phyloP scores from a whole-genome alignment of 2,888 invertebrate species.

The Tetranychus truncatus region DNA sequence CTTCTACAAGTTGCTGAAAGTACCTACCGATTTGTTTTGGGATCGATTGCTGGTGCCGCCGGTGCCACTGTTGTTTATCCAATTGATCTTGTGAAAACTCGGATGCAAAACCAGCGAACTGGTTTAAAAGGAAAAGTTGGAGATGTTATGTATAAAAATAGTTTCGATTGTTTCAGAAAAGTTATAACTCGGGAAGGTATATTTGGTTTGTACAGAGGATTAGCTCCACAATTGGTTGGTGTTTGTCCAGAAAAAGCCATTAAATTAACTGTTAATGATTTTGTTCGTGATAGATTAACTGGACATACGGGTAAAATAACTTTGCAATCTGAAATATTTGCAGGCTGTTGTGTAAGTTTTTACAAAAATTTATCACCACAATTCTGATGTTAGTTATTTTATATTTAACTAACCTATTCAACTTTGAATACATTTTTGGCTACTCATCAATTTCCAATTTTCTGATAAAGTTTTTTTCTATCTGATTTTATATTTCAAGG shows the following conservation, averaged over 20 bases:
- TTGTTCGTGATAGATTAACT: constrained; percentile 80
- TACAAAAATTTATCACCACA: neutral
- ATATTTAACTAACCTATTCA: neutral
- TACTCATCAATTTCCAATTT: neutral
- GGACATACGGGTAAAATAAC: constrained; percentile 66
- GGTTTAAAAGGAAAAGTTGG: constrained; percentile 71
- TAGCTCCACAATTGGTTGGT: constrained; percentile 88
- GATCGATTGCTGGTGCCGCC: constrained; percentile 81
- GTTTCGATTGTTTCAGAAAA: constrained; percentile 83
- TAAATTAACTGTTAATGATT: constrained; percentile 88
- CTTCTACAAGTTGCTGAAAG: constrained; percentile 76
- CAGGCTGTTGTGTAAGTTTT: constrained; percentile 73
- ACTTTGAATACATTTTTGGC: neutral
- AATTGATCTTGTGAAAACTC: constrained; percentile 93
- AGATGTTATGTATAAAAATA: constrained; percentile 88
- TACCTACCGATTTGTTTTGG: constrained; percentile 73
- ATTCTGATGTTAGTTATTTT: neutral
- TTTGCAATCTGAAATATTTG: constrained; percentile 61
- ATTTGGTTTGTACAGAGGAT: constrained; percentile 71
- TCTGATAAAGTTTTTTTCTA: neutral
- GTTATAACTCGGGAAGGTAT: constrained; percentile 51
- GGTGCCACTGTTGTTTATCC: constrained; percentile 98
- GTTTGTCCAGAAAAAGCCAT: constrained; percentile 99
- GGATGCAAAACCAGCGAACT: constrained; percentile 94
- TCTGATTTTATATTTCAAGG: constrained; percentile 38